Evolutionary conservation across 2,888 invertebrate genomes (phyloP), one percentile per base, ranked within the genome.

Genomic region (Nemurella pictetii): DNA sequence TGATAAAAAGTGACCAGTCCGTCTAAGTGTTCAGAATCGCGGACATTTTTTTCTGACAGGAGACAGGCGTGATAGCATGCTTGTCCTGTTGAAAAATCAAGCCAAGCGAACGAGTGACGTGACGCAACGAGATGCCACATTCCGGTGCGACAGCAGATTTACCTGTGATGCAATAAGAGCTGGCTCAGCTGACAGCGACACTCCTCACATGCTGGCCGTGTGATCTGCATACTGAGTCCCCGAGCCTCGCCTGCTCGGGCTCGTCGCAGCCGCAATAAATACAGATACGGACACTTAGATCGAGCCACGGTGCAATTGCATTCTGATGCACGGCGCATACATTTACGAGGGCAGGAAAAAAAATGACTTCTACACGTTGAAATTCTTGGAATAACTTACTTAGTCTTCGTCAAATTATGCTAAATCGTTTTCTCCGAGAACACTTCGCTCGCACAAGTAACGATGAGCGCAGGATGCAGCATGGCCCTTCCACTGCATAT

Each of bases 341-440:
- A 7, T 55, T 55, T 55, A 55, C 20, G 20, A 55, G 55, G 20
- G 55, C 55, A 55, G 55, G 20, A 15, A 12, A 55, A 55, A 55
- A 55, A 55, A 55, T 20, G 20, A 55, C 12, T n/a, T n/a, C 15
- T 55, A 55, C 12, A 55, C 78, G 2, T 29, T 9, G 20, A 80
- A 72, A 82, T 72, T 82, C 82, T 82, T 82, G 4, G 55, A 82
- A 82, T 82, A 82, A 82, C 82, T 82, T 55, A 26, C 82, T 72
- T 55, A 72, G 20, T 72, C 82, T 72, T 55, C 82, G 20, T 72
- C 72, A 82, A 72, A 27, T 30, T 82, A 82, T 82, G 82, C 82
- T 28, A 55, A 26, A 82, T 72, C 27, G 82, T 82, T 55, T 55
- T 55, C 5, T 20, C 20, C 3, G 55, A 55, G 55, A 55, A 55